A percentile compares a stretch with the other conserved stretches of the same genome.
phyloP scores from a whole-genome alignment of 2,113 vertebrate species.

The Anolis sagrei region DNA sequence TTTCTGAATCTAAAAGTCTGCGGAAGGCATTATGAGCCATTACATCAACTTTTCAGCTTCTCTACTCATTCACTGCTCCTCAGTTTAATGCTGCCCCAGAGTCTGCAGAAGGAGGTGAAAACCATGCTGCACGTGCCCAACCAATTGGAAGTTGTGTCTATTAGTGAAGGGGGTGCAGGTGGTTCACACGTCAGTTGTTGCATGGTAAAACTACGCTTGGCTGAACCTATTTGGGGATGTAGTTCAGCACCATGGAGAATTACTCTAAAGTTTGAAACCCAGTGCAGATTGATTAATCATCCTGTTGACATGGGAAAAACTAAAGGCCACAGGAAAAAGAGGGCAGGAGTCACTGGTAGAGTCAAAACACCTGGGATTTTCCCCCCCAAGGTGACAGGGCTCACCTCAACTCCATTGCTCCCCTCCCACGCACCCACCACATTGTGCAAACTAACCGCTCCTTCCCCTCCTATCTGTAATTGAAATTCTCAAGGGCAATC shows the following conservation, averaged over 20 bases:
- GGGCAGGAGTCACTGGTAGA: background rate
- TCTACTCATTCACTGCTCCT: no score
- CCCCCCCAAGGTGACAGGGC: background rate
- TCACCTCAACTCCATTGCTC: no score
- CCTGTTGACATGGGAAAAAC: no score
- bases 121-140: background rate
- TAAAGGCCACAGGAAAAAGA: rapidly evolving
- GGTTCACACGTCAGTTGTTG: no score
- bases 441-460: no score
- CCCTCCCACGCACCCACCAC: background rate
- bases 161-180: background rate
- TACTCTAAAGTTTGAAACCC: no score
- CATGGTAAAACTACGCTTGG: no score
- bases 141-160: background rate
- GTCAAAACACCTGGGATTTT: background rate
- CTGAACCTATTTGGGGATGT: no score
- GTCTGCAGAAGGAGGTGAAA: background rate
- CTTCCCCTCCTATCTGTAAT: background rate
- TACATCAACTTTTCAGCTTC: background rate
- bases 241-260: no score
- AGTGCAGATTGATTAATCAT: no score
- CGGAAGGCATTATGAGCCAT: background rate
- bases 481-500: slow-evolving; percentile 13
- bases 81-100: background rate
- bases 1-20: no score